Evolutionary conservation across 2,797 vertebrate species (phyloP), one percentile per base, ranked within the genome.

Genomic region (Phrynocephalus vlangalii): DNA sequence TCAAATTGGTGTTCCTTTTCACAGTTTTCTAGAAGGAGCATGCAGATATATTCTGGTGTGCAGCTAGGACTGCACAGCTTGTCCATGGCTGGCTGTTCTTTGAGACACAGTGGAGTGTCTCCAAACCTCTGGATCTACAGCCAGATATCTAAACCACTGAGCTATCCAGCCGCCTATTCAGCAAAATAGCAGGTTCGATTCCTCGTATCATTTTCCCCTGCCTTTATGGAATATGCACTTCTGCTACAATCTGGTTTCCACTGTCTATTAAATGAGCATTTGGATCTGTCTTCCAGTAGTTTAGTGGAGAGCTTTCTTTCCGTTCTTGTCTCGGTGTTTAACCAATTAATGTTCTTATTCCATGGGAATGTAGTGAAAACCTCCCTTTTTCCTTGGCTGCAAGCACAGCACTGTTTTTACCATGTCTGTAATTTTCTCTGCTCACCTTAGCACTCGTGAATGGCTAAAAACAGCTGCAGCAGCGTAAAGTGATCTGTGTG

Each of bases 371-470:
- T 71, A 15, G 84, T 83, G n/a, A 84, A 66, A 70, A 68, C 88
- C 71, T 72, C 33, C 26, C 60, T 0, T 0, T 71, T 56, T 72
- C 66, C 48, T 70, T 71, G 70, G 52, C 81, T 83, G 70, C 60
- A 68, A 76, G 79, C 0, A 2, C 2, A 89, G 72, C 33, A 7
- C n/a, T 89, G 26, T 52, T 90, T 75, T 5, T 88, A 71, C 48
- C 48, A 76, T 9, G 3, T 33, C 77, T 81, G 63, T 68, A 56
- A 63, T 78, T 84, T 84, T 76, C 87, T 86, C 83, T 72, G 1
- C 38, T 87, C 92, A 80, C 63, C 85, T 91, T 91, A 78, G 22
- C 13, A 1, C 44, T 89, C 33, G 79, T 81, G 1, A 48, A 85
- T 28, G 87, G 79, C 80, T 87, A 20, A 73, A 68, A 67, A 86